These are phyloP conservation scores for Acutogordius australiensis DNA, from an alignment of 2,888 invertebrate species.

Conservation along the genomic window DNA sequence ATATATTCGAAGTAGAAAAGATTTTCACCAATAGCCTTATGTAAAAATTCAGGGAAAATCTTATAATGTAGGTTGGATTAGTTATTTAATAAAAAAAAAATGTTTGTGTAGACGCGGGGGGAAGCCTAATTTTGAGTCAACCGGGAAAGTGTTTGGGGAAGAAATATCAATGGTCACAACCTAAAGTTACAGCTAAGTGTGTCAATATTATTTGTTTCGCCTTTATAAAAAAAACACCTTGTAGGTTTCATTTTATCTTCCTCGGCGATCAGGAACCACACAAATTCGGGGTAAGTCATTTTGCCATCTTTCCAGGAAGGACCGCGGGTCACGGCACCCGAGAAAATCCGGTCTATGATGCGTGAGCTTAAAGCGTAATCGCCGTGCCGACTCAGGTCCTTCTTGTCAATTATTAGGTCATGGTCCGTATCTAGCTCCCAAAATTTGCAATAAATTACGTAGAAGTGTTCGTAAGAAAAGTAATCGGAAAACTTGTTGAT, in stretches of 20 bases:
- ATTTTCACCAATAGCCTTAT: too few species aligned
- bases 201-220: too few species aligned
- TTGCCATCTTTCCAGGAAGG: slow-evolving; percentile 30
- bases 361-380: slow-evolving; percentile 82
- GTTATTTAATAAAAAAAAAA: too few species aligned
- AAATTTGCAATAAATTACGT: slow-evolving; percentile 98
- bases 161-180: neutral
- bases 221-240: slow-evolving; percentile 22
- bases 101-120: too few species aligned
- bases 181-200: neutral
- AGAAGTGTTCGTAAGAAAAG: slow-evolving; percentile 94
- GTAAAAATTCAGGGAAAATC: too few species aligned
- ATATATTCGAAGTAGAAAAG: too few species aligned
- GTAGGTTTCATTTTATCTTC: slow-evolving; percentile 86
- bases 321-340: slow-evolving; percentile 54
- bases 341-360: slow-evolving; percentile 83
- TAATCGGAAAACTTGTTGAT: slow-evolving; percentile 51
- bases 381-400: slow-evolving; percentile 69
- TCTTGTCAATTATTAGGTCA: slow-evolving; percentile 70
- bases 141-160: neutral
- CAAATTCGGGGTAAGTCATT: slow-evolving; percentile 94
- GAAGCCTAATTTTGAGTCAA: neutral
- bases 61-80: too few species aligned
- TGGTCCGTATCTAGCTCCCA: slow-evolving; percentile 98
- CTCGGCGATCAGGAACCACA: slow-evolving; percentile 91